These are phyloP conservation scores for Hymenochirus boettgeri DNA, from an alignment of 2,113 vertebrate species.

Conservation along the genomic window DNA sequence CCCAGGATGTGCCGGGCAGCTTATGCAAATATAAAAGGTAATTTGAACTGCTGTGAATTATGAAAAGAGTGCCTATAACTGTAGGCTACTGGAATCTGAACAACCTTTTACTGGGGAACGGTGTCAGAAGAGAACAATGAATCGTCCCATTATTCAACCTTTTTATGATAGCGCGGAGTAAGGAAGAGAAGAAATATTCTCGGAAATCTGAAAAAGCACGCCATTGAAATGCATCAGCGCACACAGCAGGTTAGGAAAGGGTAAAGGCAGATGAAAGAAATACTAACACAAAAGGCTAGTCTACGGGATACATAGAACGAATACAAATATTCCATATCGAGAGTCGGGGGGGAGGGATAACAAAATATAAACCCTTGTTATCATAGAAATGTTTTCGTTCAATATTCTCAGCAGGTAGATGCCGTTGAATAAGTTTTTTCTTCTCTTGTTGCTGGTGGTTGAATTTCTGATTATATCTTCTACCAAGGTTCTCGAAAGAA, in stretches of 20 bases:
- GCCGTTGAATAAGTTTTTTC: constrained; percentile 23
- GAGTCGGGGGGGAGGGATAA: neutral
- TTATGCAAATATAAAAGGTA: constrained; percentile 43
- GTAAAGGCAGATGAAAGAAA: constrained; percentile 35
- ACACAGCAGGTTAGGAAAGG: constrained; percentile 33
- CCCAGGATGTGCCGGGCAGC: constrained; percentile 26
- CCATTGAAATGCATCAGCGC: constrained; percentile 31
- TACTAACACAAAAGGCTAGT: constrained; percentile 35
- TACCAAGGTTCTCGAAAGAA: neutral
- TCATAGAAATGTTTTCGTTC: constrained; percentile 32
- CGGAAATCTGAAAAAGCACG: neutral
- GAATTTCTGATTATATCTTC: constrained; percentile 12
- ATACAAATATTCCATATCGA: constrained; percentile 27
- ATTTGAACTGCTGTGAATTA: constrained; percentile 43
- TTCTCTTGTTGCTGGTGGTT: constrained; percentile 11
- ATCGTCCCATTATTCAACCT: constrained; percentile 40
- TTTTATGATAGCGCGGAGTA: constrained; percentile 31
- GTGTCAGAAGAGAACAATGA: constrained; percentile 40
- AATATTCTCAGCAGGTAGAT: constrained; percentile 34
- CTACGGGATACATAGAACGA: constrained; percentile 15
- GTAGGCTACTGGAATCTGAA: constrained; percentile 34
- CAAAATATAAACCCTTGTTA: constrained; percentile 14
- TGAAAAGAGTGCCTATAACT: constrained; percentile 34
- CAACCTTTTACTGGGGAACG: constrained; percentile 37
- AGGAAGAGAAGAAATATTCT: constrained; percentile 18